Base-by-base conservation (phyloP, 2,113 vertebrate species). In the Phrynosoma blainvillii region DNA sequence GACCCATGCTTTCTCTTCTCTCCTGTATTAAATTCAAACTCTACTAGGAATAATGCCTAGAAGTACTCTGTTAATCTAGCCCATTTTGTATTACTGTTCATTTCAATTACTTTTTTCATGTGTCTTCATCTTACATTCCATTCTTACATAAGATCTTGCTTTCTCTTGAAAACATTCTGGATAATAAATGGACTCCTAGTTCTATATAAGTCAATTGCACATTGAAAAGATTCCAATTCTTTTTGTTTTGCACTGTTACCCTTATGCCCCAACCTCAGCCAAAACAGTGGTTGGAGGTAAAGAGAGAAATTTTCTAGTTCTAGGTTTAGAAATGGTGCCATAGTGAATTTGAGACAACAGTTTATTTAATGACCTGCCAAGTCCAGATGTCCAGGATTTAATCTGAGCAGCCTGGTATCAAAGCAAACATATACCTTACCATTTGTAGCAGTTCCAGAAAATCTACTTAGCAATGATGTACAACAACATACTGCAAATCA, bases 21-120 rank as follows among this genome's bases (percentile, higher is more conserved):
- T 86, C 12, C 47, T 27, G 32, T 56, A 79, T 86, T 79, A 79
- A 86, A 54, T 65, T 65, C 30, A 68, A 71, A 79, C 52, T 68
- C 42, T 71, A 42, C 65, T 9, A 25, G 65, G 47, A 71, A 40
- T 79, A 79, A 79, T 79, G 21, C 3, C 77, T 71, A 4, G 30
- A 36, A 79, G 78, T 79, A 65, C 66, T 79, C 52, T 56, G 77
- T 30, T 71, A 62, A 70, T 47, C 66, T 42, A 71, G n/a, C 65
- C n/a, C 21, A 70, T 79, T 70, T 21, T 40, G 65, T 59, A 86
- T 79, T 71, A 71, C 85, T 87, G 85, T 25, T 73, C 66, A 79
- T 65, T 87, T 87, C 77, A 87, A 73, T 87, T 80, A 59, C n/a
- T 80, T 80, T 47, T 87, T 87, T 71, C 85, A 87, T 87, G 66